Evolutionary conservation across 1,140 invertebrate species (phyloP), one percentile per base, ranked within the genome.

Genomic region (Bombus fervidus): DNA sequence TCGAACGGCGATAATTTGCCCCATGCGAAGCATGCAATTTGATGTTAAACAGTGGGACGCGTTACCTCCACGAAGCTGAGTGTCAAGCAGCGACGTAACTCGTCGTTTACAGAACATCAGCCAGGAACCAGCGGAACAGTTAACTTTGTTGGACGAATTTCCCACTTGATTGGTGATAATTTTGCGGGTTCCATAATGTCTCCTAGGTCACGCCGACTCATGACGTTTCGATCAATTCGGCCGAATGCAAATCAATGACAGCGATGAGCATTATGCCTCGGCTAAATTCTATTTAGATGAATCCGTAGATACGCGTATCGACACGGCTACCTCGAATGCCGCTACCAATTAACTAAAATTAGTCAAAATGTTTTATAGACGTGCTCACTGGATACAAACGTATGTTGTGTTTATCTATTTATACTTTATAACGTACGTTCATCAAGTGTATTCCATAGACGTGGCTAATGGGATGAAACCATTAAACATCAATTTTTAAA

Each of bases 111-210:
- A 62, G 34, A 47, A 39, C 66, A 37, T 6, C 13, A 39, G 8
- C 18, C 15, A n/a, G 53, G 22, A 66, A 66, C 4, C 28, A 39
- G 5, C 28, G n/a, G 5, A 68, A 18, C 31, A 43, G 39, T 80
- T 80, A 72, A 85, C 80, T 47, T 43, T n/a, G 53, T 68, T 71
- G 57, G 59, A 74, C 57, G 59, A 85, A 66, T 73, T 85, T 74
- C 43, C 57, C 28, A 6, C 53, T 74, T 66, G 78, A 85, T 81
- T 34, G 69, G 43, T 53, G 77, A 59, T 74, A 85, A 81, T 85
- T 85, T 85, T 37, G n/a, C 31, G 76, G 59, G 69, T 28, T 66
- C 71, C 71, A 81, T 85, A 85, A 85, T 74, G 77, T 85, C 47
- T 22, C 57, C 64, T 31, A 18, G 28, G 22, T 34, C 41, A 31